Percentiles rank a stretch among this genome's conserved stretches.
Conservation (phyloP, 2,797 vertebrate genomes). For the Nothura maculosa region DNA sequence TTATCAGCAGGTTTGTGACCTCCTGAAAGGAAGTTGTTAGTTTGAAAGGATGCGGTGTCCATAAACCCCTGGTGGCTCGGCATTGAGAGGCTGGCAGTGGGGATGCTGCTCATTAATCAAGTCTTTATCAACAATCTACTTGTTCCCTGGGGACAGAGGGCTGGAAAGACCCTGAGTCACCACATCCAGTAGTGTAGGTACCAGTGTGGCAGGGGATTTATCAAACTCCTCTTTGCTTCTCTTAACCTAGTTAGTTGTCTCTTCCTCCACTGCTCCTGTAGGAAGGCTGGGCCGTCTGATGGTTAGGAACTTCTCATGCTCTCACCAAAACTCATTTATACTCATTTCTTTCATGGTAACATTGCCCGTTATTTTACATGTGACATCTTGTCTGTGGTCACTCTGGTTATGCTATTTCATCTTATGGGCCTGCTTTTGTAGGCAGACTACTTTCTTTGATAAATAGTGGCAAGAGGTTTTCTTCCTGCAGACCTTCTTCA, state of each 20-base stretch:
- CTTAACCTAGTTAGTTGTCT: not conserved
- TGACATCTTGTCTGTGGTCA: not conserved
- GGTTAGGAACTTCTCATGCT: accelerated
- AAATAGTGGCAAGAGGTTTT: accelerated
- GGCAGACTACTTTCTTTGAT: accelerated
- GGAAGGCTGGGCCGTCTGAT: not conserved
- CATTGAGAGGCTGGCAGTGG: not conserved
- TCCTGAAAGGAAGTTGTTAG: accelerated
- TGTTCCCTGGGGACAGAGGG: not conserved
- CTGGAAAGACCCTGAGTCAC: accelerated
- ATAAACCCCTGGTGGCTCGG: not conserved
- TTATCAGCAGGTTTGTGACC: not conserved
- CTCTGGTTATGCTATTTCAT: not conserved
- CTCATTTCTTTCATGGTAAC: accelerated
- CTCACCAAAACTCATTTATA: accelerated
- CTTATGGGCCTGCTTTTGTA: not conserved
- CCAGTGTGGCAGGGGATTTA: accelerated
- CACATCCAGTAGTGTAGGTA: accelerated
- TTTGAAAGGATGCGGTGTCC: not conserved
- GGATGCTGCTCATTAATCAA: not conserved
- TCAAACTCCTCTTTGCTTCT: not conserved
- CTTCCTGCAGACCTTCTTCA: not conserved
- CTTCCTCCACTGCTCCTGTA: accelerated
- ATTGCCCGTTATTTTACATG: not conserved
- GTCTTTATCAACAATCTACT: not conserved